Evolutionary conservation across 2,797 vertebrate genomes (phyloP).

Genomic region (Sebastes umbrosus): DNA sequence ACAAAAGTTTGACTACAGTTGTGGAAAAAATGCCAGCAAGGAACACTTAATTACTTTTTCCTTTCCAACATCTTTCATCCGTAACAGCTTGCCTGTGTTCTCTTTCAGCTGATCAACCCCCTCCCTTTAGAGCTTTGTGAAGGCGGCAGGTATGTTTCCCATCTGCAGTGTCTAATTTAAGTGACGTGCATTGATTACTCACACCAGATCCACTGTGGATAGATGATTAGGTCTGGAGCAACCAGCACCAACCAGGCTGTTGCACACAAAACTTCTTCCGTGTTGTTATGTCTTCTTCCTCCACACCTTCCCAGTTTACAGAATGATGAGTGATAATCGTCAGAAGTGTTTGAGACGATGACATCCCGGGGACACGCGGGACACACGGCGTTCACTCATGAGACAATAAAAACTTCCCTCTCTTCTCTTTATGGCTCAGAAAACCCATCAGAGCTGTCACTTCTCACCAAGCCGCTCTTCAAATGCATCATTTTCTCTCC

Average conservation of each 20-base stretch:
- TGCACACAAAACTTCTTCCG: not conserved
- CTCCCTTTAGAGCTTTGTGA: slow-evolving; percentile 40
- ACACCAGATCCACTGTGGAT: slow-evolving; percentile 20
- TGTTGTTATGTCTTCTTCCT: not conserved
- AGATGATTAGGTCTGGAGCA: slow-evolving; percentile 9
- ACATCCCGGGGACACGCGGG: not conserved
- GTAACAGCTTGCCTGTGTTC: slow-evolving; percentile 31
- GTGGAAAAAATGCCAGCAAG: not conserved
- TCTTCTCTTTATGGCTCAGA: not conserved
- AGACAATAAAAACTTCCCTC: not conserved
- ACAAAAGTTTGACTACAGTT: slow-evolving; percentile 4
- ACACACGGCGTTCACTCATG: not conserved
- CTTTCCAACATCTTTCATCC: slow-evolving; percentile 19
- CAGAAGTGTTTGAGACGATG: not conserved
- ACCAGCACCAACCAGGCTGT: not conserved
- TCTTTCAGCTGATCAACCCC: slow-evolving; percentile 37
- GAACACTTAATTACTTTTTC: slow-evolving; percentile 2
- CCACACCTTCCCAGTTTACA: not conserved
- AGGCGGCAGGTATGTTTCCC: slow-evolving; percentile 51
- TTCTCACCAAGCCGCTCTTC: not conserved
- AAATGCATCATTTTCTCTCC: not conserved
- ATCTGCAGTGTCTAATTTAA: slow-evolving; percentile 53
- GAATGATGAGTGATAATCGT: not conserved
- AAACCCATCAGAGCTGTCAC: not conserved
- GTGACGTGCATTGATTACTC: slow-evolving; percentile 31